Conservation (phyloP, 1,140 invertebrate genomes). For the Dendrolimus punctatus region DNA sequence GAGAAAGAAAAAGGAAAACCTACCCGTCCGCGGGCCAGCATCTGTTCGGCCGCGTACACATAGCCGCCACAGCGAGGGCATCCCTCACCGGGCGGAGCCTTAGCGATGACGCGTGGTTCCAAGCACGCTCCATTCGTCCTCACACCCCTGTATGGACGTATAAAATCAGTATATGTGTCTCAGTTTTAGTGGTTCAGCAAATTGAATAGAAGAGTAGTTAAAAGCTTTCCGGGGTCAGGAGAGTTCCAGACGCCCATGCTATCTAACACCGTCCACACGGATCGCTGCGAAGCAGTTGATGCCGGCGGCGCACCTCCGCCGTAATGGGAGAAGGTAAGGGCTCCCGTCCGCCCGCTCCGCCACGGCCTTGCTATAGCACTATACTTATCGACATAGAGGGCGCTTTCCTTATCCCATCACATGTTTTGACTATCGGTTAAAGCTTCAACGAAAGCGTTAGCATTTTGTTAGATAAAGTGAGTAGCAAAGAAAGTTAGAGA, state of each 20-base stretch:
- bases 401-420: slow-evolving; percentile 80
- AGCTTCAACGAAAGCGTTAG: slow-evolving; percentile 60
- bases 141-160: slow-evolving; percentile 36
- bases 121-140: slow-evolving; percentile 73
- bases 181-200: slow-evolving; percentile 26
- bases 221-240: slow-evolving; percentile 48
- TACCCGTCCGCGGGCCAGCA: slow-evolving; percentile 91
- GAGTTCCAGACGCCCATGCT: slow-evolving; percentile 41
- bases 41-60: slow-evolving; percentile 95
- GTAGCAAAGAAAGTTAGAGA: slow-evolving; percentile 58
- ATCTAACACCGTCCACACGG: slow-evolving; percentile 44
- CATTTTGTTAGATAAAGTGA: slow-evolving; percentile 46
- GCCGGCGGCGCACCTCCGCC: slow-evolving; percentile 66
- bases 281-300: slow-evolving; percentile 56
- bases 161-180: slow-evolving; percentile 2
- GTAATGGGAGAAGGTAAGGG: slow-evolving; percentile 77
- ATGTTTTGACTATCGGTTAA: slow-evolving; percentile 52
- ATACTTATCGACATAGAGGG: slow-evolving; percentile 61
- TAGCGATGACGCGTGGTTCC: slow-evolving; percentile 83
- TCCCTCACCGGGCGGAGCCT: slow-evolving; percentile 88
- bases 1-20: slow-evolving; percentile 34
- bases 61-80: slow-evolving; percentile 93
- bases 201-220: slow-evolving; percentile 56
- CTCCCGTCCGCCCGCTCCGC: slow-evolving; percentile 66
- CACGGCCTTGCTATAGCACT: slow-evolving; percentile 48